Evolutionary conservation across 2,113 vertebrate genomes (phyloP).

Genomic region (Ictalurus punctatus): DNA sequence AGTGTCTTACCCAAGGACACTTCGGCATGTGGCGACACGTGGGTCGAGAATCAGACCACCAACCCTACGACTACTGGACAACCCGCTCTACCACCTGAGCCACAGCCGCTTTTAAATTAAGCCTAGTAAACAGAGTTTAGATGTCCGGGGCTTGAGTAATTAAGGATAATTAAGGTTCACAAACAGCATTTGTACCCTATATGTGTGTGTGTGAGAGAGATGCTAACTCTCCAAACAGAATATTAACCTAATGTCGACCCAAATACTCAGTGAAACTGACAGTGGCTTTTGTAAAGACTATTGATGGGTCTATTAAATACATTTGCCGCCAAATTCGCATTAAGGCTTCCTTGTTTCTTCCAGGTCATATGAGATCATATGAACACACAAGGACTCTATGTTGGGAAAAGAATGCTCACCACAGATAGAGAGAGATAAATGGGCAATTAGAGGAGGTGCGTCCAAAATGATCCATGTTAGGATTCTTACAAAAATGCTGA

Average conservation of each 20-base stretch:
- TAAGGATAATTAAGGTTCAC: neutral
- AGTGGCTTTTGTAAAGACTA: conserved; percentile 23
- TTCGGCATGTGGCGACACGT: too few relatives aligned
- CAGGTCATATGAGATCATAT: conserved; percentile 13
- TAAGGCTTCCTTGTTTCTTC: neutral
- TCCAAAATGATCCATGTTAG: conserved; percentile 47
- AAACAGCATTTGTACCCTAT: neutral
- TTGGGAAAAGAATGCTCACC: conserved; percentile 3
- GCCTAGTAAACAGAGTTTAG: neutral
- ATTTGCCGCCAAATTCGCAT: conserved; percentile 4
- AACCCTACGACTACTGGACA: too few relatives aligned
- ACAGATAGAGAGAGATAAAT: neutral
- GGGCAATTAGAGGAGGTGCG: conserved; percentile 51
- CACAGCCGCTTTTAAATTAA: neutral
- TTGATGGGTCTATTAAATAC: neutral
- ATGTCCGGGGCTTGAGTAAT: neutral
- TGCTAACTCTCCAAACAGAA: conserved; percentile 4
- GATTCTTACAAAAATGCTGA: conserved; percentile 23
- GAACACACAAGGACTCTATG: conserved; percentile 17
- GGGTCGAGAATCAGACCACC: too few relatives aligned
- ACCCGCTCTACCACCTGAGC: too few relatives aligned
- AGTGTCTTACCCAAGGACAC: too few relatives aligned
- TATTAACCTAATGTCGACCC: neutral
- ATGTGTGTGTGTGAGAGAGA: neutral
- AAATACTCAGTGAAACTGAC: conserved; percentile 15